Evolutionary conservation across 2,888 invertebrate genomes (phyloP).

Genomic region (Metallyticus violacea): DNA sequence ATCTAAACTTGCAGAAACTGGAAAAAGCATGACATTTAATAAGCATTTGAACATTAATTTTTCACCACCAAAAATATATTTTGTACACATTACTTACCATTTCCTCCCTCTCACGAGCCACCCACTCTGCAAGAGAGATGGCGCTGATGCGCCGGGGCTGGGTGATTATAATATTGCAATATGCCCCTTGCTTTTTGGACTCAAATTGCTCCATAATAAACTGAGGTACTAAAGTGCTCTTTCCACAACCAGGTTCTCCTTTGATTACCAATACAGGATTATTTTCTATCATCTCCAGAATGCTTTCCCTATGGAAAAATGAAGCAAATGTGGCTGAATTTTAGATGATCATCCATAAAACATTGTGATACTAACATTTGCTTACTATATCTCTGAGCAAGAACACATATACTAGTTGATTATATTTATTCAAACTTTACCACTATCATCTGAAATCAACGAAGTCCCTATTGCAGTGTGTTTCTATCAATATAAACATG

Average conservation of each 20-base stretch:
- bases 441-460: no score
- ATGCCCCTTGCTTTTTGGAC: slow-evolving; percentile 45
- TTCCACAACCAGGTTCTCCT: slow-evolving; percentile 94
- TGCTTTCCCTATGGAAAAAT: slow-evolving; percentile 45
- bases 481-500: no score
- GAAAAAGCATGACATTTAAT: no score
- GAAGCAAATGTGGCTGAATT: background rate
- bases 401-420: no score
- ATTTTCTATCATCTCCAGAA: slow-evolving; percentile 51
- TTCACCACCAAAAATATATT: no score
- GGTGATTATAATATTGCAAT: slow-evolving; percentile 87
- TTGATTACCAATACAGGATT: slow-evolving; percentile 75
- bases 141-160: slow-evolving; percentile 94
- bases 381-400: no score
- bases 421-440: no score
- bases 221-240: slow-evolving; percentile 90
- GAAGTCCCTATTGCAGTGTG: no score
- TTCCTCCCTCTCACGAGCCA: slow-evolving; percentile 62
- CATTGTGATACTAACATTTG: no score
- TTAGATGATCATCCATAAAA: no score
- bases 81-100: slow-evolving; percentile 43
- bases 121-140: slow-evolving; percentile 78
- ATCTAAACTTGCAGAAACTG: no score
- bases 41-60: background rate
- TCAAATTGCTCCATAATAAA: slow-evolving; percentile 78